Percentiles rank a stretch among this genome's conserved stretches.
Conservation (phyloP, 92 coral and sea anemone species). For the Galaxea fascicularis region DNA sequence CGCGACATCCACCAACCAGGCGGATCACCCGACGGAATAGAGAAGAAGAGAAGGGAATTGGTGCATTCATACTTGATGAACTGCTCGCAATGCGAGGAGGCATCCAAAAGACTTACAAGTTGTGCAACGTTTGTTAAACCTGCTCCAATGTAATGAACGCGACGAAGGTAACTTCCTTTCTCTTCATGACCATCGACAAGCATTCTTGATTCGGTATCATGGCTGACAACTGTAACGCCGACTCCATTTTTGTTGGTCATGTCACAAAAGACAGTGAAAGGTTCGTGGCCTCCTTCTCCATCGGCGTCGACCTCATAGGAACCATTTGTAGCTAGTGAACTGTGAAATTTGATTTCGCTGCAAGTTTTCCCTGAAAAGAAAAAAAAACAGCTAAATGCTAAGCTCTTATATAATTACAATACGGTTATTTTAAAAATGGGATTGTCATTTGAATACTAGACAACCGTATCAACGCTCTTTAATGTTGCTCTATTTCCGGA, state of each 20-base stretch:
- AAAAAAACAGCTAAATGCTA: neutral
- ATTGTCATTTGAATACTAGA: no score
- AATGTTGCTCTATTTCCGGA: no score
- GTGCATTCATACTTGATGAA: constrained; percentile 49
- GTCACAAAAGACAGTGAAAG: constrained; percentile 60
- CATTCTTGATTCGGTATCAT: constrained; percentile 53
- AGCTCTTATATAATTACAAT: neutral
- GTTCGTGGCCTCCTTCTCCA: constrained; percentile 23
- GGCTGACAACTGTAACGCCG: constrained; percentile 68
- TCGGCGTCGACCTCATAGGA: constrained; percentile 54
- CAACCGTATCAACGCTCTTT: no score
- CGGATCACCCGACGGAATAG: neutral
- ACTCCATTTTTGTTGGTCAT: constrained; percentile 57
- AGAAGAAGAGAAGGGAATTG: neutral
- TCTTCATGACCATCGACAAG: neutral
- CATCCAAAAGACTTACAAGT: neutral
- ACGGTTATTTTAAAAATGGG: neutral
- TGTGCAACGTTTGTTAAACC: constrained; percentile 15
- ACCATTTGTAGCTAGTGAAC: constrained; percentile 26
- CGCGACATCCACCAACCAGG: constrained; percentile 53
- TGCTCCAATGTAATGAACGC: constrained; percentile 17
- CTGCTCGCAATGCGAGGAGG: constrained; percentile 50
- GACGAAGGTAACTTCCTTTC: constrained; percentile 20
- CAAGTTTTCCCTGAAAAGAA: constrained; percentile 27
- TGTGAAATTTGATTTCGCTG: constrained; percentile 21